phyloP scores from a whole-genome alignment of 2,888 invertebrate species.

The Netelia fuscicornis region DNA sequence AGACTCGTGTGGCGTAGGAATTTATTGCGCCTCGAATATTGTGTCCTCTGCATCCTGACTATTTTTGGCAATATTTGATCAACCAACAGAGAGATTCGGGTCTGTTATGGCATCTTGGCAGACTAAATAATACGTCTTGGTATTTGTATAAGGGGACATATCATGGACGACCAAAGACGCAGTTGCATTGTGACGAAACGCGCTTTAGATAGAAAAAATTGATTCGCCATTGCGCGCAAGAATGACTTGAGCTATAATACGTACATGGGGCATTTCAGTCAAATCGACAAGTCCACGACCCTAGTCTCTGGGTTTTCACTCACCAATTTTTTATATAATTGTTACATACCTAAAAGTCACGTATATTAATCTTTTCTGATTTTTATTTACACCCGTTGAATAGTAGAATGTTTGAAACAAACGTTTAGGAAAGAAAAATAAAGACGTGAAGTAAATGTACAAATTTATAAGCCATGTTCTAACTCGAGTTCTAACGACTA shows the following conservation, averaged over 20 bases:
- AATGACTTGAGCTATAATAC: not conserved
- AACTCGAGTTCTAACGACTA: too few species aligned
- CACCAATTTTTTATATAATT: too few species aligned
- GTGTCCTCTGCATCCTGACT: conserved; percentile 26
- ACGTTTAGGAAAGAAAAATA: too few species aligned
- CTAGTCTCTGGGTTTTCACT: too few species aligned
- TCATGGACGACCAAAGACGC: not conserved
- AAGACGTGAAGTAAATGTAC: too few species aligned
- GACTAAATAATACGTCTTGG: not conserved
- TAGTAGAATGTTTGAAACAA: too few species aligned
- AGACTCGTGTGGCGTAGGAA: conserved; percentile 44
- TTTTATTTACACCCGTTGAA: too few species aligned
- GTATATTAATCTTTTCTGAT: too few species aligned
- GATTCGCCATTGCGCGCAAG: not conserved
- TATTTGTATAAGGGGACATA: not conserved
- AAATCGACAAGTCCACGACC: not conserved
- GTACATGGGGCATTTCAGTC: not conserved
- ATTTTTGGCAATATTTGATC: conserved; percentile 58
- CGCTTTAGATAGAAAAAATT: not conserved
- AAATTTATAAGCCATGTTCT: too few species aligned
- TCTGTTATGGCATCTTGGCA: conserved; percentile 48
- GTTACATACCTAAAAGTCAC: too few species aligned
- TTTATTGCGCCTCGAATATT: conserved; percentile 62
- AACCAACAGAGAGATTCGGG: not conserved
- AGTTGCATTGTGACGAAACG: conserved; percentile 11